Evolutionary conservation across 2,797 vertebrate species (phyloP).

Genomic region (Danio tinwini): DNA sequence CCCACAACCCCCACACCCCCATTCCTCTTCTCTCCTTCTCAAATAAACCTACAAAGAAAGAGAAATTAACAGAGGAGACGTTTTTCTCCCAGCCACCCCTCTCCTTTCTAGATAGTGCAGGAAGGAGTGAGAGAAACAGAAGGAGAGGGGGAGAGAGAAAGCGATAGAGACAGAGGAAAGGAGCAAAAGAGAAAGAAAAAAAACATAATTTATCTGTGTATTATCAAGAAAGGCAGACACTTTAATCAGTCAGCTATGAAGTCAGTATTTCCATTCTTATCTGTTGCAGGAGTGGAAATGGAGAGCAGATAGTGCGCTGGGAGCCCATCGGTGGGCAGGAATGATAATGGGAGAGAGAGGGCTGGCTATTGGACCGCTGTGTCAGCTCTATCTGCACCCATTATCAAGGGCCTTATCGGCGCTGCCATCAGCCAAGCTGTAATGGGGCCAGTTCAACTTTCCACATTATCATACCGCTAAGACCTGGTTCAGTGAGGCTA

Average conservation of each 20-base stretch:
- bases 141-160: slow-evolving; percentile 42
- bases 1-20: slow-evolving; percentile 46
- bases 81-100: slow-evolving; percentile 68
- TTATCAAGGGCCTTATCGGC: slow-evolving; percentile 92
- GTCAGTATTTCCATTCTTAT: slow-evolving; percentile 99
- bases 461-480: slow-evolving; percentile 99
- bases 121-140: slow-evolving; percentile 46
- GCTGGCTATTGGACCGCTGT: slow-evolving; percentile 93
- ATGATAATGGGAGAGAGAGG: slow-evolving; percentile 91
- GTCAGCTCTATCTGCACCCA: slow-evolving; percentile 93
- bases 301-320: slow-evolving; percentile 97
- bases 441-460: slow-evolving; percentile 99
- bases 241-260: slow-evolving; percentile 99
- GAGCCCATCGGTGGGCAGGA: slow-evolving; percentile 96
- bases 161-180: slow-evolving; percentile 51
- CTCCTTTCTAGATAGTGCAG: slow-evolving; percentile 61
- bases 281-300: slow-evolving; percentile 99
- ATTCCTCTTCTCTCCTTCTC: slow-evolving; percentile 58
- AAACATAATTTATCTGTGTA: slow-evolving; percentile 99
- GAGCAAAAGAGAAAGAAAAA: slow-evolving; percentile 69
- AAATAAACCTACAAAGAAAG: slow-evolving; percentile 70
- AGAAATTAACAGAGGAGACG: slow-evolving; percentile 75
- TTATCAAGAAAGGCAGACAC: slow-evolving; percentile 99
- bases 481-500: slow-evolving; percentile 89
- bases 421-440: slow-evolving; percentile 94